These are phyloP conservation scores for Ariopsis seemanni DNA, from an alignment of 2,113 vertebrate species.

Conservation along the genomic window DNA sequence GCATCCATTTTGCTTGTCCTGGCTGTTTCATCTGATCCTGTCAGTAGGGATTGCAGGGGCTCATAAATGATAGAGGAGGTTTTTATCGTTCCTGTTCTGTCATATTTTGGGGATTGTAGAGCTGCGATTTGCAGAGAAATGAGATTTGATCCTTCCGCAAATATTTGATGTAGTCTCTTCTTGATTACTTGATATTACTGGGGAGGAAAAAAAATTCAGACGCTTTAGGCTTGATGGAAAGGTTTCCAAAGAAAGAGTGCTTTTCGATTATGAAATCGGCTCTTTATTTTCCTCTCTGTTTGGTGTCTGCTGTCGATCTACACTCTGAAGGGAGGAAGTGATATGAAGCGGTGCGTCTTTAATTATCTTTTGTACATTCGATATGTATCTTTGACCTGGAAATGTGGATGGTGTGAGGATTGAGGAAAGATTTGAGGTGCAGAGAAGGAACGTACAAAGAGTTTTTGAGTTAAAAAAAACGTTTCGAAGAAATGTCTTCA, in stretches of 20 bases:
- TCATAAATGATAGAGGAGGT: conserved; percentile 64
- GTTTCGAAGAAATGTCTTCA: neutral
- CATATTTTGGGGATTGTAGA: conserved; percentile 31
- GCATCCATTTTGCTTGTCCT: conserved; percentile 65
- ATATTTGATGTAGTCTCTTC: conserved; percentile 31
- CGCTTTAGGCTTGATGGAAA: neutral
- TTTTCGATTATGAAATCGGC: neutral
- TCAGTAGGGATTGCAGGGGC: conserved; percentile 35
- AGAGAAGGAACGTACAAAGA: neutral
- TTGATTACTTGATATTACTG: conserved; percentile 30
- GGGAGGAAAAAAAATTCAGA: neutral
- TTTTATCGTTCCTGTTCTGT: conserved; percentile 41
- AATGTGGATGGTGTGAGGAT: neutral
- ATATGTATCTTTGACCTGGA: neutral
- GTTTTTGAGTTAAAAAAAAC: neutral
- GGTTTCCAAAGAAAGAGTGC: neutral
- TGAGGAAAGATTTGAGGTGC: neutral
- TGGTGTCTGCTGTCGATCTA: neutral
- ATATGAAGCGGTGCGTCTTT: too few relatives aligned
- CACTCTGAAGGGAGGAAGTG: neutral
- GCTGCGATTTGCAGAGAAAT: conserved; percentile 28
- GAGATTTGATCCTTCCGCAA: conserved; percentile 40
- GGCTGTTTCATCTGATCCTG: conserved; percentile 56
- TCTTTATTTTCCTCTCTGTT: neutral
- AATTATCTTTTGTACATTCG: neutral